Conservation (phyloP, 2,113 vertebrate genomes). For the Mesembrinibis cayennensis region DNA sequence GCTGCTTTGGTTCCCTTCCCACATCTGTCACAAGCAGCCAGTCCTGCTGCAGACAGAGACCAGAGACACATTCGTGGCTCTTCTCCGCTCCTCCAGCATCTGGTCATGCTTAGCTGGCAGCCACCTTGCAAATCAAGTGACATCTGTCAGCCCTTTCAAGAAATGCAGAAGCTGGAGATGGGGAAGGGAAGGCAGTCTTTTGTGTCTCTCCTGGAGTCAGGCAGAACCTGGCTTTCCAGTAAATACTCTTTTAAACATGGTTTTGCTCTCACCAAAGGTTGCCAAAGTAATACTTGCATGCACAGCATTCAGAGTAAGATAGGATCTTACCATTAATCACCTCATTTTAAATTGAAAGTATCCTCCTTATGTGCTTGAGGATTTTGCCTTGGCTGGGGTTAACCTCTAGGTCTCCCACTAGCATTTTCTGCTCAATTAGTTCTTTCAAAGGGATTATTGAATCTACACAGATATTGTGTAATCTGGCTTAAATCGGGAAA, state of each 20-base stretch:
- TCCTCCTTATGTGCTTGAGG: not conserved
- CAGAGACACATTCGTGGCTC: not conserved
- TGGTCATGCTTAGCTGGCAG: not conserved
- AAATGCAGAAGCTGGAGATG: not conserved
- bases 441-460: not conserved
- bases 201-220: not conserved
- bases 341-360: not conserved
- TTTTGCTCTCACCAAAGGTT: not conserved
- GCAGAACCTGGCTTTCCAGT: not conserved
- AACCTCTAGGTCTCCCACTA: not conserved
- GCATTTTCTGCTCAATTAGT: not conserved
- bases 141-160: not conserved
- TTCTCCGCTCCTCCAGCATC: not conserved
- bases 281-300: not conserved
- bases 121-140: not conserved
- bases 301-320: not conserved
- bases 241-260: not conserved
- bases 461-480: conserved; percentile 12
- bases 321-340: not conserved
- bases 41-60: not conserved
- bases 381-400: not conserved
- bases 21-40: not conserved
- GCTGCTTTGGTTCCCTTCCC: not conserved
- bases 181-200: not conserved
- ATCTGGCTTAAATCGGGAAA: conserved; percentile 44